Base-by-base conservation (phyloP, 2,888 invertebrate genomes). In the Danaus chrysippus region DNA sequence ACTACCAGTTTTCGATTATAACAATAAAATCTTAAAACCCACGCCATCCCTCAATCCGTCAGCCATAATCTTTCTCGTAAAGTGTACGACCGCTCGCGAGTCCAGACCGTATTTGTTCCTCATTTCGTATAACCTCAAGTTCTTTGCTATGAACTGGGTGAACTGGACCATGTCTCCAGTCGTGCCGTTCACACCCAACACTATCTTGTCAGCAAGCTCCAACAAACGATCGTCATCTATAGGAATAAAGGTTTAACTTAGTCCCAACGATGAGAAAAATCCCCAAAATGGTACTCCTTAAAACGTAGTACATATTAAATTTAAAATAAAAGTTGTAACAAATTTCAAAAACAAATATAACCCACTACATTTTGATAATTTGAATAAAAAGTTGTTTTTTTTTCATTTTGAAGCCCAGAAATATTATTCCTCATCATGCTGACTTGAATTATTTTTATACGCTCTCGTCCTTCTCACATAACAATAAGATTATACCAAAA, bases 121-220 rank as follows among this genome's bases (percentile, higher is more conserved):
- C 96, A 99, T 97, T 86, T 96, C 96, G 83, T 99, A 99, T 17
- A 99, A 91, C 73, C 97, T 96, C 67, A 99, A 93, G 83, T 99
- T 99, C 84, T 98, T 98, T 9, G 95, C 93, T 70, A 99, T 96
- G 81, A 96, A 99, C 83, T 99, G 98, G 0, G 97, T 95, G 86
- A 99, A 98, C 83, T 99, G 98, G 1, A 93, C 94, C 0, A 96
- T 95, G 79, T 99, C 99, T 0, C 98, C 99, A 0, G 95, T 88
- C 76, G 98, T 97, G 0, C 99, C 99, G 70, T 94, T 94, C 55
- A 97, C 94, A 0, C 96, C 96, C 94, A 99, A 96, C 63, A 98
- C 86, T 62, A 98, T 86, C 55, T 94, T 94, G 67, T 97, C 93
- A 11, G 96, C 95, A 58, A 99, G 89, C 78, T 95, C 93, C 79